Base-by-base conservation (phyloP, 2,888 invertebrate species). In the Drosophila emarginata region DNA sequence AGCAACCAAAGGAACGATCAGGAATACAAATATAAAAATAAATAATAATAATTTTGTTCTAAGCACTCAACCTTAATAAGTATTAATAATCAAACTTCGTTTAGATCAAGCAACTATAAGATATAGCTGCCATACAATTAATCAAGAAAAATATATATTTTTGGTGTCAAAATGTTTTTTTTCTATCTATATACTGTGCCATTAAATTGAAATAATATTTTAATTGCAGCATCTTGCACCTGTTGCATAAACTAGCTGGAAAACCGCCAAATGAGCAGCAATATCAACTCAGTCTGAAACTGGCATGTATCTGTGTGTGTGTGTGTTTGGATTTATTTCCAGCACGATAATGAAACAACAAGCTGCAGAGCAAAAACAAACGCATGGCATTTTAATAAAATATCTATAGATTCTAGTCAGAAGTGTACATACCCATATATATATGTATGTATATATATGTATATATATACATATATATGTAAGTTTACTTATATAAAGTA, bases 301-400 rank as follows among this genome's bases (percentile, higher is more conserved):
- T 32, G 32, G 28, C 23, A n/a, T 23, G 39, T 11, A 4, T 32
- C 39, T 61, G 40, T 15, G 57, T 57, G 57, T 11, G 32, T 28
- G 37, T 36, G 14, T 61, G 39, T 15, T 15, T 45, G 0, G 54
- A 18, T 58, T 37, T 58, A 39, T 54, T 71, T 71, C 52, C 67
- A 67, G 67, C 67, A 61, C 69, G 64, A 66, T 64, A 69, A 65
- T 61, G 60, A 64, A 26, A 26, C 61, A n/a, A 32, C 60, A 51
- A 28, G 39, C 14, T 32, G 5, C 6, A 23, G 59, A 59, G 64
- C 18, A 23, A 57, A 39, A 57, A 57, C 37, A 57, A 57, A 57
- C 37, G 39, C 23, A 11, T 36, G 37, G 39, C 57, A 57, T 54
- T 54, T 54, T 36, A 54, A 54, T 54, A 36, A 54, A 54, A 54